These are phyloP conservation scores for Gallinago solitaria DNA, from an alignment of 2,797 vertebrate species.

Conservation along the genomic window DNA sequence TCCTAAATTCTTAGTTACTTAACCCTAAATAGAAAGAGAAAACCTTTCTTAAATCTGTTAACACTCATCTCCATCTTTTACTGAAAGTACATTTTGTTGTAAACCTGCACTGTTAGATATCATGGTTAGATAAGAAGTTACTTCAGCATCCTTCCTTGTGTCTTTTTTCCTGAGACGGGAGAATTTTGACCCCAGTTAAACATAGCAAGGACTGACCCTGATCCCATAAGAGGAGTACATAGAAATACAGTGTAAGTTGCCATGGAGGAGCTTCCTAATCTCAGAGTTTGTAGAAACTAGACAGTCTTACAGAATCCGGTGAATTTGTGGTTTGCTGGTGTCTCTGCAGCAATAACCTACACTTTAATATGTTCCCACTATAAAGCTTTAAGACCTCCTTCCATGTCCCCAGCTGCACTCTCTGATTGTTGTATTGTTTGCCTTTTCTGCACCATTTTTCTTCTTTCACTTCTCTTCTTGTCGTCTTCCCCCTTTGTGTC, in stretches of 20 bases:
- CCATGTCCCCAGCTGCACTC: neutral
- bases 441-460: neutral
- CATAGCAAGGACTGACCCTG: neutral
- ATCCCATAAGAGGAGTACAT: neutral
- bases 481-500: neutral
- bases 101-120: neutral
- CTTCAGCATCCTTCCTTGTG: neutral
- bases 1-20: neutral
- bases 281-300: neutral
- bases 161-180: neutral
- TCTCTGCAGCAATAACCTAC: neutral
- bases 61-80: neutral
- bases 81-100: neutral
- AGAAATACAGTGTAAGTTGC: neutral
- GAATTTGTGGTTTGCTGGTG: neutral
- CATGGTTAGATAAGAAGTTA: neutral
- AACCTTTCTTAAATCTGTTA: neutral
- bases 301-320: neutral
- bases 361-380: neutral
- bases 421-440: neutral
- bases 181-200: neutral
- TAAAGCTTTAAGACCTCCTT: neutral
- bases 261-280: neutral
- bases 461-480: constrained; percentile 12
- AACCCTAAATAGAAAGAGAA: neutral